Evolutionary conservation across 2,797 vertebrate genomes (phyloP), one percentile per base, ranked within the genome.

Genomic region (Sebastes itinus): DNA sequence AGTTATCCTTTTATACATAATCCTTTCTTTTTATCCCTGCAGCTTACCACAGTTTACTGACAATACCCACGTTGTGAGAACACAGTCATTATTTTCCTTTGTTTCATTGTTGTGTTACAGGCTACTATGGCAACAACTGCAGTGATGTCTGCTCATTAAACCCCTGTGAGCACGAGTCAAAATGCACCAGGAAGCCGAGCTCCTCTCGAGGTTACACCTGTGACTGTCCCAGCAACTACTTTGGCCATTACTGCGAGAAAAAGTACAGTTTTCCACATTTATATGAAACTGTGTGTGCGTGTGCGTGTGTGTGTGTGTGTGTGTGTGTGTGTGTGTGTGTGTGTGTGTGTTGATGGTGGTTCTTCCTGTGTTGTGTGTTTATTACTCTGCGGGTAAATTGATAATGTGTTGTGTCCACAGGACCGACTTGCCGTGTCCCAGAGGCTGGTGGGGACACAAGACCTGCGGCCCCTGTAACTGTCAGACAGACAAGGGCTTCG

Each of bases 361-460:
- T 80, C 8, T 5, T 55, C 9, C 23, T 52, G 14, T 23, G 28
- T 23, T n/a, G 30, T 22, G 0, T 58, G 49, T 25, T 74, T 52
- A 14, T 77, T 5, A 28, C 25, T 30, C 20, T 67, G 54, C 25
- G 46, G 72, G 16, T 76, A 1, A 75, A 75, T 14, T 46, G 2
- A 61, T n/a, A 0, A n/a, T 20, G 7, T 52, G 32, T 80, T 62
- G 4, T 55, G 22, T 65, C 49, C 28, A 4, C 83, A 95, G 98
- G 94, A 96, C 96, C 5, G 97, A 96, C 56, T 92, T 97, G 81
- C 98, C 98, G 0, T 99, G 98, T 83, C 97, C 98, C 0, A 94
- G 97, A 54, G 98, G 98, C 10, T 98, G 98, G 97, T 99, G 98
- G 98, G 98, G 98, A 18, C 96, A 99, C 81, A 98, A 98, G 84